Evolutionary conservation across 1,140 invertebrate genomes (phyloP).

Genomic region (Macrotrachela quadricornifera): DNA sequence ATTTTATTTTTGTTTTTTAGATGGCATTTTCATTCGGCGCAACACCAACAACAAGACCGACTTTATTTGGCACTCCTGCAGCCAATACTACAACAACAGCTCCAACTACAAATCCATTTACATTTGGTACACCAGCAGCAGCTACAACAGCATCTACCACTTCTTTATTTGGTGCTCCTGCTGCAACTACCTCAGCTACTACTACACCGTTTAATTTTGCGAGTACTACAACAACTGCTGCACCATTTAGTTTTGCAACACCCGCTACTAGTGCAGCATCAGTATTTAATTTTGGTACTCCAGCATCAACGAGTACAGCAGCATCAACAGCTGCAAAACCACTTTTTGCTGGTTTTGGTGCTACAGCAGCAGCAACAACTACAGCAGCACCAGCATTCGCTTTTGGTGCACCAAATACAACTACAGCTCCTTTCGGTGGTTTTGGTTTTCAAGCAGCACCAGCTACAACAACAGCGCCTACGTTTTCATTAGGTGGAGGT

Average conservation of each 20-base stretch:
- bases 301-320: neutral
- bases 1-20: no score
- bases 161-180: constrained; percentile 5
- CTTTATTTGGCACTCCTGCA: no score
- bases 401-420: constrained; percentile 16
- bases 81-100: neutral
- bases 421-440: constrained; percentile 12
- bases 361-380: neutral
- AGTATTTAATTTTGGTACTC: constrained; percentile 12
- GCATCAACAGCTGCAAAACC: constrained; percentile 8
- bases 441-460: constrained; percentile 2
- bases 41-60: no score
- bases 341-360: constrained; percentile 7
- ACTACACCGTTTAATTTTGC: constrained; percentile 12
- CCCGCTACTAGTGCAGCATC: constrained; percentile 10
- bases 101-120: constrained; percentile 12
- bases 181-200: constrained; percentile 10
- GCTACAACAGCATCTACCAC: neutral
- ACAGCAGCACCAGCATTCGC: constrained; percentile 16
- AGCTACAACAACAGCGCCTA: constrained; percentile 4
- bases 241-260: constrained; percentile 13
- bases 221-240: constrained; percentile 11
- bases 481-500: neutral
- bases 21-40: no score
- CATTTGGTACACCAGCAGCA: constrained; percentile 7